Evolutionary conservation across 1,140 invertebrate species (phyloP), one percentile per base, ranked within the genome.

Genomic region (Triops longicaudatus): DNA sequence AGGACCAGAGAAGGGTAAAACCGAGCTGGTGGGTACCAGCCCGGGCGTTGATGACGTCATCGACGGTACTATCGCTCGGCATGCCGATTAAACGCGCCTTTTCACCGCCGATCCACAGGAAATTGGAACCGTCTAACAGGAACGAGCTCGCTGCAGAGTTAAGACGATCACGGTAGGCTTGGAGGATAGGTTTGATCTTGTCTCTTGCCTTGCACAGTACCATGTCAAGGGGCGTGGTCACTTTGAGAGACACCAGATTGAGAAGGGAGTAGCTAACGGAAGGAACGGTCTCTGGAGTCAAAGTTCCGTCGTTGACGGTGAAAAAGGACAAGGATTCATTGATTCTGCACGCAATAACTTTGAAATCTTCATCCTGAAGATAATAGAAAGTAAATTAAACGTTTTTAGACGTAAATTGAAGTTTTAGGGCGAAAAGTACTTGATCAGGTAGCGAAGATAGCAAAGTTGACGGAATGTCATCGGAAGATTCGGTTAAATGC

Each of bases 51-150:
- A 44, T 42, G 17, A 77, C 72, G 27, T 77, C 76, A 26, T 77
- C 76, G 37, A 77, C 76, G 22, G 27, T 77, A 14, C 73, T 73
- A 27, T 77, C 76, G 26, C 73, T 72, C 43, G 76, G 76, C 26
- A 73, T 73, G 26, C 76, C 76, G 31, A 43, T 43, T 5, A 77
- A 72, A 9, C 42, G 26, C 22, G 76, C 37, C 26, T 77, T 77
- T n/a, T 72, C 42, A n/a, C 72, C 76, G 3, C 72, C 43, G 14
- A 37, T 43, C 31, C 26, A 73, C 11, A 77, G 72, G 5, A 41
- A 72, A 73, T 7, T 73, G 9, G 76, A 77, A 6, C 50, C 50
- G 28, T 44, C 42, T 71, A 77, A 27, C 9, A 73, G 27, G 28
- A 77, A 77, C 10, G 76, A 73, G 43, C 72, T 72, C 10, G 72